Conservation (phyloP, 2,797 vertebrate genomes). For the Periparus ater region DNA sequence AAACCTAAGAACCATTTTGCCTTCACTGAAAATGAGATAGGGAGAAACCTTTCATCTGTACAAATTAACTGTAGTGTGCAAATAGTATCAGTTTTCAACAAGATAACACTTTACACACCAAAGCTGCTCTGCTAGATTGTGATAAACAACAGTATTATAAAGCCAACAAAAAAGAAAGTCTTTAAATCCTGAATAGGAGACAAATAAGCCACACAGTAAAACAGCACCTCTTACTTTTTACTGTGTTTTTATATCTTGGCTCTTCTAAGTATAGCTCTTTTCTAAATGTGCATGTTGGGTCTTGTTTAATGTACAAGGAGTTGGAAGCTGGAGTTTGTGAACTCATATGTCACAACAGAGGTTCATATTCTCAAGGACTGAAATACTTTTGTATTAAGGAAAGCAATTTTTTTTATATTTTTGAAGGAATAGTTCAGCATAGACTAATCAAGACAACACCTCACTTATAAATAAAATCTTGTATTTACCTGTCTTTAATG, state of each 20-base stretch:
- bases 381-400: background rate
- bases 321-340: background rate
- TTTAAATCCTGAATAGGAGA: background rate
- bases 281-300: background rate
- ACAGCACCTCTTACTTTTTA: background rate
- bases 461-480: background rate
- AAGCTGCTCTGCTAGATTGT: background rate
- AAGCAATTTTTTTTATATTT: background rate
- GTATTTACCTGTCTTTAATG: slow-evolving; percentile 80
- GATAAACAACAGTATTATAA: background rate
- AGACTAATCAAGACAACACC: background rate
- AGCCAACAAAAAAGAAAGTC: background rate
- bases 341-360: background rate
- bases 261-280: background rate
- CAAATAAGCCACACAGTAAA: background rate
- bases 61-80: background rate
- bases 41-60: background rate
- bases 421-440: background rate
- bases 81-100: background rate
- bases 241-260: background rate
- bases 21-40: background rate
- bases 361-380: background rate
- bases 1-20: background rate
- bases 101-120: background rate
- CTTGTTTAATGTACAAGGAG: background rate